Percentiles rank a stretch among this genome's conserved stretches.
These are phyloP conservation scores for Cheilosia grossa DNA, from an alignment of 2,888 invertebrate species.

Conservation along the genomic window DNA sequence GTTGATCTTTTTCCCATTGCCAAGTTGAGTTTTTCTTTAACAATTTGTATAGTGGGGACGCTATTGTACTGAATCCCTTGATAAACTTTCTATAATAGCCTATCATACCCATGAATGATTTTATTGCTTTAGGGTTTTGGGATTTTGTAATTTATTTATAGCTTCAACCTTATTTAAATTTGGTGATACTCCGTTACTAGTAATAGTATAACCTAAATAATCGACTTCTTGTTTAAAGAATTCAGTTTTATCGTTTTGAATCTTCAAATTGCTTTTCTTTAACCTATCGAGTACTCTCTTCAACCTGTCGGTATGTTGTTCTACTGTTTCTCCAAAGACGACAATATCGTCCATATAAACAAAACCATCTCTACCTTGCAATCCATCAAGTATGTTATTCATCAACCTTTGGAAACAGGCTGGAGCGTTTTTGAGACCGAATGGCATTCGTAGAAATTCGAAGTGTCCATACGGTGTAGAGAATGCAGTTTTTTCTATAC, in stretches of 20 bases:
- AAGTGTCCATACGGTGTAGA: not conserved
- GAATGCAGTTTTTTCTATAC: conserved; percentile 8
- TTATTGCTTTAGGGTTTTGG: not conserved
- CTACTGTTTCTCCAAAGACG: not conserved
- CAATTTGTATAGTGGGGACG: no score
- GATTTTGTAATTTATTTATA: not conserved
- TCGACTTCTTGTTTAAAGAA: no score
- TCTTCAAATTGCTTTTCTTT: not conserved
- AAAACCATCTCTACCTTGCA: not conserved
- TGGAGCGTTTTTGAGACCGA: conserved; percentile 15
- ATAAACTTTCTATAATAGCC: no score
- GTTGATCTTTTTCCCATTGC: conserved; percentile 6
- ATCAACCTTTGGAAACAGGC: not conserved
- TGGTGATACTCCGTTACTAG: not conserved
- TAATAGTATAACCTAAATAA: no score
- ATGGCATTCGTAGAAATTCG: conserved; percentile 10
- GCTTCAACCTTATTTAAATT: not conserved
- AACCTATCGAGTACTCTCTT: not conserved
- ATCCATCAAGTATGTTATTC: not conserved
- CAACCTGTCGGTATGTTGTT: not conserved
- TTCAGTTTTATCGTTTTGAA: not conserved
- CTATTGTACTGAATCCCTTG: not conserved
- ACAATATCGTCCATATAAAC: conserved; percentile 13
- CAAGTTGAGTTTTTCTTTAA: not conserved
- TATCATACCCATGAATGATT: not conserved